phyloP scores from a whole-genome alignment of 2,888 invertebrate genomes.

The Phaonia tiefii region DNA sequence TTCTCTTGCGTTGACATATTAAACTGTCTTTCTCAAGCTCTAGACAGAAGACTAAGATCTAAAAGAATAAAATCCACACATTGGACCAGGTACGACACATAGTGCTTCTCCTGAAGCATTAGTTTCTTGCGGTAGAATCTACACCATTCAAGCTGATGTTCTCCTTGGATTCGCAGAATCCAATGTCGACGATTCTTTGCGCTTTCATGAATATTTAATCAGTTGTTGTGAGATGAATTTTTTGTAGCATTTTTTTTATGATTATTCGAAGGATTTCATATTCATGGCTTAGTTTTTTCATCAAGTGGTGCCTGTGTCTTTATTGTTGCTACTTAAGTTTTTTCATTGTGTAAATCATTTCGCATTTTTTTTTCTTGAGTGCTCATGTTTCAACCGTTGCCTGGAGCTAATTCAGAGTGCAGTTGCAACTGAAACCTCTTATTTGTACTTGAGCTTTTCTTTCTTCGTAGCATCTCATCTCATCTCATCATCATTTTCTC shows the following conservation, averaged over 20 bases:
- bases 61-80: neutral
- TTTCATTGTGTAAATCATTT: constrained; percentile 56
- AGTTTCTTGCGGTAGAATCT: neutral
- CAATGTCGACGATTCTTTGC: constrained; percentile 26
- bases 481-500: constrained; percentile 40
- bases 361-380: constrained; percentile 47
- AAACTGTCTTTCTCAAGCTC: constrained; percentile 43
- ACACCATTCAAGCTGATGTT: too few species aligned
- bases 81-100: neutral
- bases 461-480: constrained; percentile 44
- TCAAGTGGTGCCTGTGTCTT: neutral
- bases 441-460: constrained; percentile 61
- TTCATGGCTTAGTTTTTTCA: constrained; percentile 47
- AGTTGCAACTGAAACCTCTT: constrained; percentile 57
- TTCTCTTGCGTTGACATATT: constrained; percentile 64
- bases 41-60: neutral
- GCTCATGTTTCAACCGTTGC: constrained; percentile 64
- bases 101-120: constrained; percentile 32
- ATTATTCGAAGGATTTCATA: constrained; percentile 53
- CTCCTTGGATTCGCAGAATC: constrained; percentile 45
- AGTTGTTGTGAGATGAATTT: constrained; percentile 33
- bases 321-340: constrained; percentile 32
- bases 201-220: constrained; percentile 63
- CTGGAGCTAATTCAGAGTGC: constrained; percentile 48
- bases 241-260: constrained; percentile 10